These are phyloP conservation scores for Cheiracanthium punctorium DNA, from an alignment of 2,888 invertebrate species.

Conservation along the genomic window DNA sequence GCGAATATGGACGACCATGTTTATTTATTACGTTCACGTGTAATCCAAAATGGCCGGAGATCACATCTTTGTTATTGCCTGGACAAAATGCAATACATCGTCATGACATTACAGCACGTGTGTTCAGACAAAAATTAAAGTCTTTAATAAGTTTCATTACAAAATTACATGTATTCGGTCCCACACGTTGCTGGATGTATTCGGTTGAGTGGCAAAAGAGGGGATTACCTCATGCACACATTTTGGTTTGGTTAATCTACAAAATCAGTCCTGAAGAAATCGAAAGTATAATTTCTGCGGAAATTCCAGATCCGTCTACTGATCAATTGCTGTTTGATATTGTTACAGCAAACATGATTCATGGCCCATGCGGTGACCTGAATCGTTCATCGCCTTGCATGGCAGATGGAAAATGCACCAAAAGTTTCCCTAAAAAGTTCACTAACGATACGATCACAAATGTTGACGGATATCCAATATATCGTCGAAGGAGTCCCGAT, in stretches of 20 bases:
- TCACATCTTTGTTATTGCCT: constrained; percentile 53
- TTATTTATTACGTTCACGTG: constrained; percentile 74
- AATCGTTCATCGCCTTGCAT: constrained; percentile 25
- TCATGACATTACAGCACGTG: constrained; percentile 18
- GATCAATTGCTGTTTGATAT: background rate
- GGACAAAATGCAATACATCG: constrained; percentile 27
- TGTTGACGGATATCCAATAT: constrained; percentile 40
- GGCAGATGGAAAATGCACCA: constrained; percentile 36
- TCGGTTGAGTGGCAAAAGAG: constrained; percentile 4
- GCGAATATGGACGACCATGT: constrained; percentile 73
- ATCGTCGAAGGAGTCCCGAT: constrained; percentile 36
- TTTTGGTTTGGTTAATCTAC: background rate
- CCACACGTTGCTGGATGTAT: constrained; percentile 11
- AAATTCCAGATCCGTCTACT: background rate
- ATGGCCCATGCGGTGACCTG: background rate
- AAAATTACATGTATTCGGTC: constrained; percentile 20
- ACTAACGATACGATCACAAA: constrained; percentile 26
- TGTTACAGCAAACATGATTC: background rate
- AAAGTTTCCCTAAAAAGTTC: constrained; percentile 22
- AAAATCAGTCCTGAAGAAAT: background rate
- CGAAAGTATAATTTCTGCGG: background rate
- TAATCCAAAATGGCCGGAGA: constrained; percentile 74
- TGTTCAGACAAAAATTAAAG: constrained; percentile 30
- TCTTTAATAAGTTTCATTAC: constrained; percentile 26
- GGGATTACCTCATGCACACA: constrained; percentile 11